Evolutionary conservation across 1,140 invertebrate species (phyloP).

Genomic region (Bombus pascuorum): DNA sequence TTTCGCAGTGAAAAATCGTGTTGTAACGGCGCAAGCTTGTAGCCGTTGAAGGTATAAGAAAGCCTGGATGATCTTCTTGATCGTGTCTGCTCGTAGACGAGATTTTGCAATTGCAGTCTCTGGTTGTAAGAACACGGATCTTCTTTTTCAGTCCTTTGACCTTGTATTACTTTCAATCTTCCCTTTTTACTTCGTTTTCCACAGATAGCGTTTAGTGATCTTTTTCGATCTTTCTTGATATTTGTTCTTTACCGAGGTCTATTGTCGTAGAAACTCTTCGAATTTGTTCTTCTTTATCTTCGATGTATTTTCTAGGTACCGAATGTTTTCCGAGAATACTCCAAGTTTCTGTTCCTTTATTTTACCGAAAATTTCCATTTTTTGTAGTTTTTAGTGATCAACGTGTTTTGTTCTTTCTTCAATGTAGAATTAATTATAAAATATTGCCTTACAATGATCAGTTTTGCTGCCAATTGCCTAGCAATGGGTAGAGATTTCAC

Average conservation of each 20-base stretch:
- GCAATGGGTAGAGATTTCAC: no score
- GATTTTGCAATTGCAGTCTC: background rate
- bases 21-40: constrained; percentile 3
- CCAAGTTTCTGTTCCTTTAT: no score
- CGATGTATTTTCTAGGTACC: background rate
- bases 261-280: background rate
- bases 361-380: no score
- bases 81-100: background rate
- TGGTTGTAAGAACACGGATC: background rate
- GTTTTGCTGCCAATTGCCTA: no score
- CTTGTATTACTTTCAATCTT: background rate
- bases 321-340: no score
- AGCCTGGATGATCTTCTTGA: background rate
- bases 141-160: background rate
- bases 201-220: background rate
- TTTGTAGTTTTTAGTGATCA: no score
- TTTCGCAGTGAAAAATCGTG: constrained; percentile 8
- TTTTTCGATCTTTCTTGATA: background rate
- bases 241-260: background rate
- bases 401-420: no score
- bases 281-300: background rate
- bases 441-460: no score
- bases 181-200: background rate
- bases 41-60: constrained; percentile 10
- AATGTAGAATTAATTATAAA: no score